Evolutionary conservation across 2,888 invertebrate genomes (phyloP), one percentile per base, ranked within the genome.

Genomic region (Andricus curvator): DNA sequence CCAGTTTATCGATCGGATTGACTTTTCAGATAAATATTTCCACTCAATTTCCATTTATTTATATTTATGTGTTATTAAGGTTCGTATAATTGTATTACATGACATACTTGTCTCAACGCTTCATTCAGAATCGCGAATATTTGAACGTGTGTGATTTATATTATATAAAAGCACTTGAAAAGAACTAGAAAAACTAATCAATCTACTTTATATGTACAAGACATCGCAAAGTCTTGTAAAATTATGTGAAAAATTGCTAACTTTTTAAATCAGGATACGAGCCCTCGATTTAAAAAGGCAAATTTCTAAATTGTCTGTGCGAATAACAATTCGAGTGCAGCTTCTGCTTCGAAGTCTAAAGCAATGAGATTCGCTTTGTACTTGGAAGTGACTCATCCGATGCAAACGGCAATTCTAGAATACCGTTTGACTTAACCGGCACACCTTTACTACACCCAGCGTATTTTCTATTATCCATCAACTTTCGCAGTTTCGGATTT

Each of bases 11-110:
- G 29, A 29, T 64, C 64, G 2, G 64, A 17, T 64, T 64, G 64
- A 15, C 8, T 64, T 70, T 74, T 51, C 56, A 74, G 74, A 74
- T 74, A 37, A 74, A 74, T 74, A 37, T 74, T 74, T 74, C 56
- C n/a, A 56, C 56, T 56, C 1, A 56, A 56, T 56, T 74, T 60
- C 37, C n/a, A 56, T 33, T 33, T 37, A n/a, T 74, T 33, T 56
- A 33, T 37, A n/a, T 74, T n/a, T 29, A 68, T 56, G 48, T 29
- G 48, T 70, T 70, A 29, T 20, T 22, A 60, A n/a, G 37, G 29
- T 67, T 74, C n/a, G 25, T 74, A 56, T 74, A 74, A 74, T 33
- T 60, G 74, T 74, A 44, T 25, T 44, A 48, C 37, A 60, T 74
- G 56, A 11, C 33, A 51, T 51, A 70, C 48, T 51, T 70, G 9